Evolutionary conservation across 1,140 invertebrate genomes (phyloP), one percentile per base, ranked within the genome.

Genomic region (Oncopeltus fasciatus): DNA sequence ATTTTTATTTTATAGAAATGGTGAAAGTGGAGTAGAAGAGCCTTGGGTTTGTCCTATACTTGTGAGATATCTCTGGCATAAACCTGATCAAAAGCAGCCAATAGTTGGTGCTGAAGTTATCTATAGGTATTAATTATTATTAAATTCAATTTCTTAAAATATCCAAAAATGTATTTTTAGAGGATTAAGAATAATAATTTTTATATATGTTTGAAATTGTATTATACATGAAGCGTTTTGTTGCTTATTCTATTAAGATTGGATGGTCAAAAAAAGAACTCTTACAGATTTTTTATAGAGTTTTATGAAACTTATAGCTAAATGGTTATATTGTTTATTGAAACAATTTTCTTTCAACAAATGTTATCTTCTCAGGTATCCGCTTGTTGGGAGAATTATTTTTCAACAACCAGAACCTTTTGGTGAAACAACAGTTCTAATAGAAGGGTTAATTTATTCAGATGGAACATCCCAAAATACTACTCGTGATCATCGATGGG

Each of bases 381-480:
- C 92, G 0, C 79, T 95, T 16, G 90, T 92, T 12, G 92, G 93
- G 0, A 77, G 83, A 64, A 83, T 95, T 53, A 75, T 93, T 20
- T 86, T 96, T 65, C 77, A 88, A n/a, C 93, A 96, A 72, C 80
- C 84, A 4, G 78, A 75, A 27, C 80, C 87, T 70, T 85, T 85
- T 76, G 80, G 83, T 62, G 92, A 95, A 68, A 96, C 93, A 14
- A 84, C 80, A 1, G 80, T 88, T 16, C 49, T 82, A n/a, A 74
- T 81, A 44, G 75, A 76, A 60, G 71, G 73, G 57, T 78, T 98
- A 58, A 81, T 92, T 29, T 92, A 95, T 72, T 84, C 87, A 0
- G 91, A 95, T 72, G 91, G 90, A 0, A 83, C 85, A 28, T 81
- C 81, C 64, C 74, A 86, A 38, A 92, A 92, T 70, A 85, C 85